A percentile compares a stretch with the other conserved stretches of the same genome.
phyloP scores from a whole-genome alignment of 2,888 invertebrate genomes.

The Habroteleia sp. region DNA sequence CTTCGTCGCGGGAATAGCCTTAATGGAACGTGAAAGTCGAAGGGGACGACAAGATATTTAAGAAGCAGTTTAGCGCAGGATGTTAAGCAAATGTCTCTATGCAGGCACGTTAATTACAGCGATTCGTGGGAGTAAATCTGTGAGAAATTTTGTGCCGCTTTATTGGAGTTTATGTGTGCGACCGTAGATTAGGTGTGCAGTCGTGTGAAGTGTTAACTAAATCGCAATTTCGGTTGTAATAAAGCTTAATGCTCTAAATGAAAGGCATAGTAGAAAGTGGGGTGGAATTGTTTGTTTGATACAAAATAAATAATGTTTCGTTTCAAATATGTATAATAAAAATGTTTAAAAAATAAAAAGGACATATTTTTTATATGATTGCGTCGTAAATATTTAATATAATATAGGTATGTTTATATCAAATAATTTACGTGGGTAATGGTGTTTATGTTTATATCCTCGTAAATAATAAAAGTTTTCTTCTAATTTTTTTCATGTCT shows the following conservation, averaged over 20 bases:
- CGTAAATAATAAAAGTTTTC: too few relatives aligned
- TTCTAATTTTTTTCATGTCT: too few relatives aligned
- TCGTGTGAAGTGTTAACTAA: neutral
- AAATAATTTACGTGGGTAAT: too few relatives aligned
- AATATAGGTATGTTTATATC: too few relatives aligned
- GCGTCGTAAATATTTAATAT: too few relatives aligned
- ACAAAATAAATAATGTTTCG: too few relatives aligned
- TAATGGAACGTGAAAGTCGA: conserved; percentile 48
- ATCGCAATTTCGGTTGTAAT: conserved; percentile 3
- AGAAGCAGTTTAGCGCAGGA: conserved; percentile 50
- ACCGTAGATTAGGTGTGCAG: neutral
- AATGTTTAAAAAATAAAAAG: too few relatives aligned
- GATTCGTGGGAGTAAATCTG: conserved; percentile 28
- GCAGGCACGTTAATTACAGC: conserved; percentile 36
- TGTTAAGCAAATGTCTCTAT: conserved; percentile 49
- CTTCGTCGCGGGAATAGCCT: conserved; percentile 36
- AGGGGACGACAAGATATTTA: conserved; percentile 47
- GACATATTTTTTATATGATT: too few relatives aligned
- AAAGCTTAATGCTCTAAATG: neutral
- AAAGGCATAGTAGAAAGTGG: too few relatives aligned
- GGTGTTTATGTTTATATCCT: too few relatives aligned
- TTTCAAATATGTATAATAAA: too few relatives aligned
- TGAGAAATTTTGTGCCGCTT: conserved; percentile 14
- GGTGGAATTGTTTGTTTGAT: too few relatives aligned
- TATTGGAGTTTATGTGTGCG: conserved; percentile 21